Evolutionary conservation across 2,797 vertebrate species (phyloP).

Genomic region (Thripadectes ignobilis): DNA sequence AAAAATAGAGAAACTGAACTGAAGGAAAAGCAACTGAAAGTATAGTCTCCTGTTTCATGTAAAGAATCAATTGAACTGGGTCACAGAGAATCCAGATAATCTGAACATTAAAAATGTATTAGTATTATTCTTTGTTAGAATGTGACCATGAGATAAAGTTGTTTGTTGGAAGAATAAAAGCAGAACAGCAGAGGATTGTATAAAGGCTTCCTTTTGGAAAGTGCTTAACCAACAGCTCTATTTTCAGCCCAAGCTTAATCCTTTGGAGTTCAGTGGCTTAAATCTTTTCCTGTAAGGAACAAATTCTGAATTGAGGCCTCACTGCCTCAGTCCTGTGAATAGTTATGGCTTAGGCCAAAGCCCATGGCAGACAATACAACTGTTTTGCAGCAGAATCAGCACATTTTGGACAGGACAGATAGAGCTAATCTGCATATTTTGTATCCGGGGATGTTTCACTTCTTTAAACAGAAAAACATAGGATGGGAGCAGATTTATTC

Average conservation of each 20-base stretch:
- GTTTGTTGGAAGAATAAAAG: neutral
- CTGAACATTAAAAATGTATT: conserved; percentile 18
- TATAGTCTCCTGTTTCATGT: neutral
- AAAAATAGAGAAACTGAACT: neutral
- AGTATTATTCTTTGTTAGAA: neutral
- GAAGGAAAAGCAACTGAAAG: neutral
- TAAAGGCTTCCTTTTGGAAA: neutral
- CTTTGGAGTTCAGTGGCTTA: neutral
- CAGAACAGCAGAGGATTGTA: neutral
- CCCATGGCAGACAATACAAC: neutral
- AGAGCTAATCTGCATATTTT: neutral
- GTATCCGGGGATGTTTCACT: neutral
- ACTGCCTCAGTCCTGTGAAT: neutral
- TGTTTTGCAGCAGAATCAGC: neutral
- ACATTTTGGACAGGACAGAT: neutral
- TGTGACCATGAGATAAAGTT: neutral
- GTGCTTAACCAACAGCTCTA: neutral
- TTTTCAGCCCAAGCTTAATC: neutral
- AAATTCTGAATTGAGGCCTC: neutral
- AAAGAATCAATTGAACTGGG: neutral
- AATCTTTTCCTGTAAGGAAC: neutral
- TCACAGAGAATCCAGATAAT: conserved; percentile 16
- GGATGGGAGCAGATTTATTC: neutral
- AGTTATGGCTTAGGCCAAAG: neutral
- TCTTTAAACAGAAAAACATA: neutral